Evolutionary conservation across 2,888 invertebrate genomes (phyloP), one percentile per base, ranked within the genome.

Genomic region (Heliconius aoede): DNA sequence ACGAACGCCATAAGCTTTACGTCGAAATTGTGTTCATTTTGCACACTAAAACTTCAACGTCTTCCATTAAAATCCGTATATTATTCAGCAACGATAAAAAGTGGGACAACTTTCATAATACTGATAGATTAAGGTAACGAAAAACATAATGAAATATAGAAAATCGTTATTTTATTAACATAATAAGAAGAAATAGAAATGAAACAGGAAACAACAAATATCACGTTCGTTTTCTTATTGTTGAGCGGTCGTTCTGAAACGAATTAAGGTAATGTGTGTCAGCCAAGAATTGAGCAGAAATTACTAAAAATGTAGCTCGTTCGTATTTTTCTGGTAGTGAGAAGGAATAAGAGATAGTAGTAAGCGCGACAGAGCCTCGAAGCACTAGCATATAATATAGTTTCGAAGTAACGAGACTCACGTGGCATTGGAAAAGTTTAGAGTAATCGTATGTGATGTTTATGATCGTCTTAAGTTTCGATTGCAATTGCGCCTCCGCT

Each of bases 251-350:
- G 76, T 79, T 81, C 84, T 83, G 83, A 80, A 84, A 84, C 85
- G 85, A 89, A 89, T 89, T 89, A 89, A 86, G 87, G 84, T 86
- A 88, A 90, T 86, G 84, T 85, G 85, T 85, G 87, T 84, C 79
- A 81, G 81, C 80, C 79, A 85, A 84, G 85, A 85, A 89, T 86
- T 85, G 85, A 86, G 84, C 85, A 85, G 86, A 88, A 88, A 89
- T 87, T 86, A 85, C 84, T 76, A 74, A 75, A 72, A 71, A 40
- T 78, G 79, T 72, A 62, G 28, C 76, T 26, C 40, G 83, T 81
- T 83, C 81, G 74, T 78, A 81, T 80, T 69, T 62, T 65, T 73
- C 61, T 73, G 26, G 64, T 72, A 69, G 76, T 79, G 21, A 73
- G 81, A 81, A 74, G 79, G 81, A 81, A 82, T 71, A 73, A 80